Evolutionary conservation across 2,888 invertebrate species (phyloP), one percentile per base, ranked within the genome.

Genomic region (Hydriomena furcata): DNA sequence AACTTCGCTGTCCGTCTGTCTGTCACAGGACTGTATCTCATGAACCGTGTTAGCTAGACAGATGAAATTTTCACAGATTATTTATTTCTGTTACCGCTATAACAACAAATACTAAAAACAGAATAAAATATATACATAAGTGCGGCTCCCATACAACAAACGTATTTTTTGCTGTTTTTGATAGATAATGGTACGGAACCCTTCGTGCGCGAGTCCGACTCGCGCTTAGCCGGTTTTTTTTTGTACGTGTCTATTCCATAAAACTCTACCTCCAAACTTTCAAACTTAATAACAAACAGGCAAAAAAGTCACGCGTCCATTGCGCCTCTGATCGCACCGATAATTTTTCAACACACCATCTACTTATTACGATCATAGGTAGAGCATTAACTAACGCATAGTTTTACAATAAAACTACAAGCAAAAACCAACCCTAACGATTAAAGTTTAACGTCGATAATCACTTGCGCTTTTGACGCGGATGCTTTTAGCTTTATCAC

Each of bases 331-430:
- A 88, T 88, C 79, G 84, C 75, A 77, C 84, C 84, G 88, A 89
- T 88, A 89, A 89, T 90, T 90, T 88, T 89, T 90, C 89, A 89
- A 89, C 90, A 87, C 87, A 86, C 86, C 87, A 81, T 89, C 88
- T 86, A 87, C 90, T 89, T 89, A 90, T 88, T 89, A 87, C 86
- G 82, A 87, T 87, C 88, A 84, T 86, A 88, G 85, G 78, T 84
- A 82, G 79, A 82, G 78, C 84, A 87, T 86, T 85, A 88, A 85
- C 85, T 79, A 84, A 84, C 82, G 79, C 75, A 68, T 56, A 72
- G 79, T 76, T 79, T 76, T 78, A 74, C 74, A 71, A 72, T 69
- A 66, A 65, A 65, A 64, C 56, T 1, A 5, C 52, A 51, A 27
- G 0, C 37, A 7, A 80, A 69, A 70, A 65, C 3, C 32, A 36